These are phyloP conservation scores for Eilema caniola DNA, from an alignment of 2,888 invertebrate genomes.

Conservation along the genomic window DNA sequence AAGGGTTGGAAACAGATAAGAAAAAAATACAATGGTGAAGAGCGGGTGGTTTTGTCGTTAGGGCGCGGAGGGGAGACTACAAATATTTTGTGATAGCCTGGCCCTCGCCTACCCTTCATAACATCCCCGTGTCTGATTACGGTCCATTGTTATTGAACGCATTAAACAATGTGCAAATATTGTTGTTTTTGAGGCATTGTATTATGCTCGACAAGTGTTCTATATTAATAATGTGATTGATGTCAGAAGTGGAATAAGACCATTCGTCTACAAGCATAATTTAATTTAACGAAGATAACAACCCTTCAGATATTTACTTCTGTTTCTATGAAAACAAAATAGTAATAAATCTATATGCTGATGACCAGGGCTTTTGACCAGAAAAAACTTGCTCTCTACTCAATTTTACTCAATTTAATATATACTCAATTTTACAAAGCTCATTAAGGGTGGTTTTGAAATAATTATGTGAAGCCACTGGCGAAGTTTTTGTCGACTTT, in stretches of 20 bases:
- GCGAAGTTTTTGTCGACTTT: too few relatives aligned
- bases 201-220: conserved; percentile 17
- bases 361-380: too few relatives aligned
- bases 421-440: too few relatives aligned
- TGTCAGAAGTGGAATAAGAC: neutral
- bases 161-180: conserved; percentile 73
- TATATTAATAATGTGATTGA: conserved; percentile 7
- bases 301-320: neutral
- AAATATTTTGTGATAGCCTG: conserved; percentile 71
- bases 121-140: conserved; percentile 73
- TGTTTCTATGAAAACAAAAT: neutral
- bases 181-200: conserved; percentile 49
- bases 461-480: too few relatives aligned
- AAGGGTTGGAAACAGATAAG: conserved; percentile 65
- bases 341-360: neutral
- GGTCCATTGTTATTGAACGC: conserved; percentile 78
- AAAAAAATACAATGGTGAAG: conserved; percentile 70
- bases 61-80: conserved; percentile 52
- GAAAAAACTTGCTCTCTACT: too few relatives aligned
- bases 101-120: conserved; percentile 75
- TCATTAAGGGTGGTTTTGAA: too few relatives aligned
- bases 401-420: too few relatives aligned
- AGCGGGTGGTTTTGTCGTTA: conserved; percentile 64
- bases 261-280: neutral
- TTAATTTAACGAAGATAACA: neutral